Base-by-base conservation (phyloP, 2,888 invertebrate genomes). In the Cerastis leucographa region DNA sequence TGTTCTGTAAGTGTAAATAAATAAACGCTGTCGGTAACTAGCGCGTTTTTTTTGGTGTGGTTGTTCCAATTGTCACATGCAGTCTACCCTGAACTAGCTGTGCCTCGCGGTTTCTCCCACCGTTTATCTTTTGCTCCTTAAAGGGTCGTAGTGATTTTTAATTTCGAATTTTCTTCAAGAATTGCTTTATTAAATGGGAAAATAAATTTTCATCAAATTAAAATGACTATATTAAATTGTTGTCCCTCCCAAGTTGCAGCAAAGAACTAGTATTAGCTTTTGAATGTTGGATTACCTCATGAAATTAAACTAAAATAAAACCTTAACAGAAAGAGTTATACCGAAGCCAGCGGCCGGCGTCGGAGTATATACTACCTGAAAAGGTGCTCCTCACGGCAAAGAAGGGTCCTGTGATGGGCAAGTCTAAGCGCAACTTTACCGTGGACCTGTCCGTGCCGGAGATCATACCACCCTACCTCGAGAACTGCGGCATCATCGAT, bases 401-500 rank as follows among this genome's bases (percentile, higher is more conserved):
- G 65, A 89, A 86, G 5, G 93, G 94, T 0, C 85, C 94, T 4
- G 81, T 95, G 2, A 80, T 94, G 82, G 84, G 88, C 61, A 87
- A 89, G 14, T 84, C 81, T 51, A 89, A 85, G 54, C 80, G 90
- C 7, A 87, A 87, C 71, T 89, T 92, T 71, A 83, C 84, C 0
- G 90, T 90, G 29, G 86, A 90, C 9, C 68, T 96, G 62, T 12
- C 25, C 0, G 90, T 95, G 44, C 95, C 95, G 0, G 91, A 91
- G 35, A 84, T 94, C 35, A 85, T 95, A 12, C 90, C 90, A 7
- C 92, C 93, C 1, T 91, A 93, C 65, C 88, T 95, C 0, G 89
- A 92, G 46, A 87, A 91, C 80, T 95, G 95, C 78, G 35, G 79
- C 2, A 89, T 95, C 51, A 95, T 96, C 3, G 94, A 95, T 64